These are phyloP conservation scores for Microctenopoma stevenorrisi DNA, from an alignment of 2,797 vertebrate species.

Conservation along the genomic window DNA sequence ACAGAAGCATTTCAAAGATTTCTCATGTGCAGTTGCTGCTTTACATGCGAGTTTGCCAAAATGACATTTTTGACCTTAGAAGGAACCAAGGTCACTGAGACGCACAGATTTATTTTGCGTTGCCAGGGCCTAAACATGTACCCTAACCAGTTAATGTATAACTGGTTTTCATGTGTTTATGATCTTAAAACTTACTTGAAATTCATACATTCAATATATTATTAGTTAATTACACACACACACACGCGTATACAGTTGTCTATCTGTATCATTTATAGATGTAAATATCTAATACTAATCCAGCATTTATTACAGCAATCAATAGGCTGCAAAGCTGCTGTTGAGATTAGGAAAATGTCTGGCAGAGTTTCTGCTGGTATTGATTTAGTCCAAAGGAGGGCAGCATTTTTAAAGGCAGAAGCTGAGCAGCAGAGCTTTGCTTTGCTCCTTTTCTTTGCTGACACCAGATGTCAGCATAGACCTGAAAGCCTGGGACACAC, in stretches of 20 bases:
- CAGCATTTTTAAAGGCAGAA: conserved; percentile 9
- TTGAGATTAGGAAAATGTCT: conserved; percentile 1
- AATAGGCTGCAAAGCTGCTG: background rate
- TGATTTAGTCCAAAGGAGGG: conserved; percentile 46
- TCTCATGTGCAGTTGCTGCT: background rate
- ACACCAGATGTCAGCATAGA: conserved; percentile 75
- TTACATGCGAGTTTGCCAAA: too few species aligned
- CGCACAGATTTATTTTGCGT: background rate
- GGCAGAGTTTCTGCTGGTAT: conserved; percentile 22
- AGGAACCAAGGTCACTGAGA: too few species aligned
- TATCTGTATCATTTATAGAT: too few species aligned
- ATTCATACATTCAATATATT: too few species aligned
- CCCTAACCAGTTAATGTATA: too few species aligned
- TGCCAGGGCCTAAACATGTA: background rate
- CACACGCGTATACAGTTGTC: too few species aligned
- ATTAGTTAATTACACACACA: too few species aligned
- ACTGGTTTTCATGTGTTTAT: too few species aligned
- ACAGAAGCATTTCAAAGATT: background rate
- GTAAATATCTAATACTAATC: too few species aligned
- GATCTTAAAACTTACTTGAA: too few species aligned
- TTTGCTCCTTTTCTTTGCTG: conserved; percentile 29
- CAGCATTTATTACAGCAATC: background rate
- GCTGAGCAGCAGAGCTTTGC: conserved; percentile 8
- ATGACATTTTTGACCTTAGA: too few species aligned
- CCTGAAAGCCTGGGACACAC: conserved; percentile 12